Conservation (phyloP, 2,888 invertebrate genomes). For the Caenorhabditis sp. region DNA sequence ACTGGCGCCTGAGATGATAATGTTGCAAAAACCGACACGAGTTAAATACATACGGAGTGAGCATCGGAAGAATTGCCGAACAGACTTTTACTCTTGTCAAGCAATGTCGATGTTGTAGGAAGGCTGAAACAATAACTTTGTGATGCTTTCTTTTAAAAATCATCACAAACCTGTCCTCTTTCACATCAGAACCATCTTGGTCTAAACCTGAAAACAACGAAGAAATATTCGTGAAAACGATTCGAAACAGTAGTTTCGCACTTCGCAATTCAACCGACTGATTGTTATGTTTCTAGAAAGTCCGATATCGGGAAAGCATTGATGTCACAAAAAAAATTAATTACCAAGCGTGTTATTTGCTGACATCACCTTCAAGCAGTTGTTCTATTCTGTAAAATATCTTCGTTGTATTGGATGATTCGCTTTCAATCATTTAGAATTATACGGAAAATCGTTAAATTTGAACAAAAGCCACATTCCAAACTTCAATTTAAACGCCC, state of each 20-base stretch:
- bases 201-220: conserved; percentile 26
- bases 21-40: neutral
- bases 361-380: conserved; percentile 23
- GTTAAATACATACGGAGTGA: conserved; percentile 2
- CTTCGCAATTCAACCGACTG: neutral
- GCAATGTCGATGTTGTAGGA: conserved; percentile 27
- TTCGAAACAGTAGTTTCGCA: neutral
- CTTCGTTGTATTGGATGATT: neutral
- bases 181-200: conserved; percentile 11
- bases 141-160: too few species aligned
- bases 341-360: conserved; percentile 41
- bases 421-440: neutral
- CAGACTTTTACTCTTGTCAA: conserved; percentile 63
- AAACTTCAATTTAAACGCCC: conserved; percentile 51
- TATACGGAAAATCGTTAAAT: conserved; percentile 10
- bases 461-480: neutral
- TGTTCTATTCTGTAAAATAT: conserved; percentile 17
- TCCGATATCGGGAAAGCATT: too few species aligned
- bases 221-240: too few species aligned
- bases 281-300: too few species aligned
- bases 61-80: conserved; percentile 62
- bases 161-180: conserved; percentile 26
- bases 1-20: neutral
- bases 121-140: conserved; percentile 27
- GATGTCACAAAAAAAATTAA: neutral